phyloP scores from a whole-genome alignment of 2,797 vertebrate genomes.

The Pipistrellus pipistrellus region DNA sequence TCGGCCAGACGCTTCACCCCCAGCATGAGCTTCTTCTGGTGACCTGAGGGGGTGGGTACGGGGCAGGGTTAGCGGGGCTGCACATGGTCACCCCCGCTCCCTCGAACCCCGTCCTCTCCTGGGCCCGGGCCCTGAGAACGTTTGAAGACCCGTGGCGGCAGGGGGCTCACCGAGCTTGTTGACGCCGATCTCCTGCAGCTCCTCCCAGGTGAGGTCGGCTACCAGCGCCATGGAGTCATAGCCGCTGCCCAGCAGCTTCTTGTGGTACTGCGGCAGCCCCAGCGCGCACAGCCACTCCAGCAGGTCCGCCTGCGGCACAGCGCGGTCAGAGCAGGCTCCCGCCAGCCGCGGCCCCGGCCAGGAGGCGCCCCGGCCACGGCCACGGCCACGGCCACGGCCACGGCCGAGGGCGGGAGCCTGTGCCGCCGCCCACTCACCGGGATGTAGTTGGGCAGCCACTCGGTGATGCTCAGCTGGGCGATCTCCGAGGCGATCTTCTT shows the following conservation, averaged over 20 bases:
- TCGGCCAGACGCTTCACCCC: slow-evolving; percentile 95
- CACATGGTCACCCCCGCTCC: neutral
- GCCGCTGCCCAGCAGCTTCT: slow-evolving; percentile 95
- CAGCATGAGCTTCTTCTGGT: slow-evolving; percentile 99
- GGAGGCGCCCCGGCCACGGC: neutral
- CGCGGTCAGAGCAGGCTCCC: accelerated
- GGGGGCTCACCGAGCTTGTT: slow-evolving; percentile 93
- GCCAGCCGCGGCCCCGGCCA: neutral
- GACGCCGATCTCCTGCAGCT: slow-evolving; percentile 98
- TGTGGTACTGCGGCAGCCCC: slow-evolving; percentile 95
- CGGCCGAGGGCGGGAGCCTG: accelerated
- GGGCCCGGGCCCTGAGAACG: neutral
- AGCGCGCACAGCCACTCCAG: slow-evolving; percentile 96
- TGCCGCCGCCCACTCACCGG: slow-evolving; percentile 89
- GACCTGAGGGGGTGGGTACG: slow-evolving; percentile 88
- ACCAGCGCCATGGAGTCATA: slow-evolving; percentile 97
- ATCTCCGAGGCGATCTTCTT: slow-evolving; percentile 99
- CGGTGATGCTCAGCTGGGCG: slow-evolving; percentile 94
- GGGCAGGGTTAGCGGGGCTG: neutral
- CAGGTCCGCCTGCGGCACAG: slow-evolving; percentile 89
- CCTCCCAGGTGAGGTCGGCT: slow-evolving; percentile 97
- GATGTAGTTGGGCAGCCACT: slow-evolving; percentile 97
- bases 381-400: neutral
- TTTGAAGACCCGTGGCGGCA: neutral
- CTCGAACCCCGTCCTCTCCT: too few relatives aligned